Evolutionary conservation across 1,140 invertebrate genomes (phyloP).

Genomic region (Pachypsylla venusta): DNA sequence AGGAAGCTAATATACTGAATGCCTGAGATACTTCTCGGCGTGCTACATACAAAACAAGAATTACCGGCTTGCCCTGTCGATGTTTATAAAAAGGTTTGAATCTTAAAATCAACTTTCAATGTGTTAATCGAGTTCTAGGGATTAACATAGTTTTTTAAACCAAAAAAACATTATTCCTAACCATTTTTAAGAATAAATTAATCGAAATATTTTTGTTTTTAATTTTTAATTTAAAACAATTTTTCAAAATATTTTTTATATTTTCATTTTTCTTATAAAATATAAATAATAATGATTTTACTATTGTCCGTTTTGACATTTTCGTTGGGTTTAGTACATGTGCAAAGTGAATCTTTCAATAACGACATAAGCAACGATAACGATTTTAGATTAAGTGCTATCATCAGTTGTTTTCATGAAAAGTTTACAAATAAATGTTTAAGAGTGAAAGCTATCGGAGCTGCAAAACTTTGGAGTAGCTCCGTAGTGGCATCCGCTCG

Average conservation of each 20-base stretch:
- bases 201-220: background rate
- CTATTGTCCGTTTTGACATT: background rate
- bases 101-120: background rate
- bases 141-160: background rate
- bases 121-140: background rate
- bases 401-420: background rate
- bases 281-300: slow-evolving; percentile 1
- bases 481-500: slow-evolving; percentile 11
- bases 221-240: background rate
- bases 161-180: slow-evolving; percentile 3
- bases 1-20: too few relatives aligned
- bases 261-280: too few relatives aligned
- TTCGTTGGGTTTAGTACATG: background rate
- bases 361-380: background rate
- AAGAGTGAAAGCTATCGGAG: slow-evolving; percentile 5
- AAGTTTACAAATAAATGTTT: slow-evolving; percentile 2
- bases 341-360: background rate
- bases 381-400: slow-evolving; percentile 6
- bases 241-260: too few relatives aligned
- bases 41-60: background rate
- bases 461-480: slow-evolving; percentile 5
- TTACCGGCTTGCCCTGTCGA: background rate
- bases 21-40: background rate
- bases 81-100: slow-evolving; percentile 10
- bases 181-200: background rate